Percentiles rank a stretch among this genome's conserved stretches.
phyloP scores from a whole-genome alignment of 2,888 invertebrate genomes.

The Epirrhoe tristata region DNA sequence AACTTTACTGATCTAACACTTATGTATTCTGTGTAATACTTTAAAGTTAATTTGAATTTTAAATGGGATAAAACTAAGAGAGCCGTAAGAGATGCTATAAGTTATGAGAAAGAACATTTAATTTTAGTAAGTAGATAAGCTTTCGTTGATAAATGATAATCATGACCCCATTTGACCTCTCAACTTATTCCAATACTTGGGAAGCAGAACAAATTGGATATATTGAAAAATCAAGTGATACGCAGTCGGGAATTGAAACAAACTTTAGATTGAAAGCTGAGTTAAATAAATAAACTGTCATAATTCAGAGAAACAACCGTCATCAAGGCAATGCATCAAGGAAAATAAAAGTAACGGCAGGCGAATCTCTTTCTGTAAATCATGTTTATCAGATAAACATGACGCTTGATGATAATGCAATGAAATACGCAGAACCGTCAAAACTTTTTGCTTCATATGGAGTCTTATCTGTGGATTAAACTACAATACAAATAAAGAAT shows the following conservation, averaged over 20 bases:
- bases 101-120: constrained; percentile 30
- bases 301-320: not conserved
- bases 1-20: constrained; percentile 9
- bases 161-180: not conserved
- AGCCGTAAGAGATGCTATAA: constrained; percentile 29
- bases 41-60: constrained; percentile 31
- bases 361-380: constrained; percentile 30
- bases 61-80: constrained; percentile 28
- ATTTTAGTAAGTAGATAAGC: constrained; percentile 18
- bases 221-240: not conserved
- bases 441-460: constrained; percentile 35
- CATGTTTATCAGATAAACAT: constrained; percentile 35
- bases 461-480: constrained; percentile 39
- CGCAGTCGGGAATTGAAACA: too few relatives aligned
- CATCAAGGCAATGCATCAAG: constrained; percentile 22
- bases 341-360: constrained; percentile 32
- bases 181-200: too few relatives aligned
- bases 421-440: constrained; percentile 39
- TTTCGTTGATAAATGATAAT: constrained; percentile 49
- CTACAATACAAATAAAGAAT: not conserved
- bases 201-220: not conserved
- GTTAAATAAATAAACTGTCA: not conserved
- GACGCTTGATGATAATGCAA: constrained; percentile 39
- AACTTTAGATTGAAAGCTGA: too few relatives aligned
- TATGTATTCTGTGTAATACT: constrained; percentile 1